Evolutionary conservation across 2,888 invertebrate species (phyloP), one percentile per base, ranked within the genome.

Genomic region (Hyles lineata): DNA sequence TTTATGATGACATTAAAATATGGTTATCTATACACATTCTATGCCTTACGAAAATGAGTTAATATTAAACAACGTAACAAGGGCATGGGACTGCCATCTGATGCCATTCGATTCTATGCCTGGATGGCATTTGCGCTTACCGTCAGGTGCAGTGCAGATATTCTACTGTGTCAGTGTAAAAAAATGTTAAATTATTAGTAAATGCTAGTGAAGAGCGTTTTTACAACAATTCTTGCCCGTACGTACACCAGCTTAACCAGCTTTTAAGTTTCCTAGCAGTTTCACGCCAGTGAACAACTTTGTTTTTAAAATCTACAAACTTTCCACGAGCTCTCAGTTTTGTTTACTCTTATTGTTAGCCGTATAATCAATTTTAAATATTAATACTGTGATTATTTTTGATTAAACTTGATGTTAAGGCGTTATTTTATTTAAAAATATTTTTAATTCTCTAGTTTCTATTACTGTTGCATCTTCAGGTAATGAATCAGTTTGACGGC

Each of bases 251-350:
- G 76, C 74, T 83, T 84, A 83, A 85, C 83, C 83, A 84, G 84
- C 82, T 84, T 83, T 84, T 85, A 87, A 89, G 87, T 88, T 87
- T 83, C 78, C 83, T 84, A 82, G 82, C 84, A 87, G 83, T 87
- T 86, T 87, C 81, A 83, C 83, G 83, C 83, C 81, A 77, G 81
- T 78, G 82, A 77, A 83, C 81, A 86, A 88, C 85, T 89, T 88
- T 86, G 85, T 88, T 87, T 87, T 88, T 87, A 84, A 88, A 88
- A 88, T 86, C 81, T 85, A 79, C 79, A 80, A 87, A 87, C 84
- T 87, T 84, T 78, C 73, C 74, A 73, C 73, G 75, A 77, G 76
- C 76, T 78, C 80, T 77, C 80, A 79, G 83, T 82, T 84, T 76
- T 82, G 79, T 83, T 84, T 83, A 80, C 77, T 77, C 80, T 82